Evolutionary conservation across 2,797 vertebrate species (phyloP).

Genomic region (Gymnoscopelus microlampas): DNA sequence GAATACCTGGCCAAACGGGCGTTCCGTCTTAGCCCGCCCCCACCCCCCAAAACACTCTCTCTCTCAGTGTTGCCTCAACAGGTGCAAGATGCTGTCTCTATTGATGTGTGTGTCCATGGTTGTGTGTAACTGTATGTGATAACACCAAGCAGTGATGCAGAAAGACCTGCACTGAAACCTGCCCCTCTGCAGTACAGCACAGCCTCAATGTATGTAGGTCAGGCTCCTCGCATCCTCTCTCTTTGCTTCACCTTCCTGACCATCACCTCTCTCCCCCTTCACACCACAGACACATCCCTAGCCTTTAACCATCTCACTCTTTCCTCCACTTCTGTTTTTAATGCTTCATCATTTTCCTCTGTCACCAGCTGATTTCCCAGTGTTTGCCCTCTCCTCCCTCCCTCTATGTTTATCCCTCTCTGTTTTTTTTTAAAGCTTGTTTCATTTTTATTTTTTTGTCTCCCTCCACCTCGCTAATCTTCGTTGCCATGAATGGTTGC

Average conservation of each 20-base stretch:
- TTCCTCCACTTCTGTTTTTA: not conserved
- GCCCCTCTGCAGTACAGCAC: constrained; percentile 62
- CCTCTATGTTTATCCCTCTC: constrained; percentile 8
- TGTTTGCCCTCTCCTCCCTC: constrained; percentile 55
- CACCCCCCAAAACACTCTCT: no score
- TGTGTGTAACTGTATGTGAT: constrained; percentile 6
- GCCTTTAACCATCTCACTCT: not conserved
- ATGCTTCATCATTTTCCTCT: not conserved
- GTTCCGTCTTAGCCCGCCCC: no score
- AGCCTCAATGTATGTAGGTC: constrained; percentile 69
- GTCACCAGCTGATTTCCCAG: constrained; percentile 14
- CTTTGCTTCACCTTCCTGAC: constrained; percentile 14
- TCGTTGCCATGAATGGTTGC: constrained; percentile 80
- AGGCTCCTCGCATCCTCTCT: constrained; percentile 45
- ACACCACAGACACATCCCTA: constrained; percentile 15
- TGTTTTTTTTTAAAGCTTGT: constrained; percentile 1
- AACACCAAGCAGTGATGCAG: constrained; percentile 19
- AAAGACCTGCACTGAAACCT: constrained; percentile 59
- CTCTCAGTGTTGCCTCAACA: constrained; percentile 33
- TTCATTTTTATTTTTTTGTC: constrained; percentile 22
- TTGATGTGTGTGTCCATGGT: not conserved
- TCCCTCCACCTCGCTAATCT: constrained; percentile 54
- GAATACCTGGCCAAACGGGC: no score
- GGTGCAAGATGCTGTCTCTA: constrained; percentile 28
- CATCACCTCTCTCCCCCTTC: constrained; percentile 9